These are phyloP conservation scores for Chloroceryle amazona DNA, from an alignment of 2,797 vertebrate genomes.

Conservation along the genomic window DNA sequence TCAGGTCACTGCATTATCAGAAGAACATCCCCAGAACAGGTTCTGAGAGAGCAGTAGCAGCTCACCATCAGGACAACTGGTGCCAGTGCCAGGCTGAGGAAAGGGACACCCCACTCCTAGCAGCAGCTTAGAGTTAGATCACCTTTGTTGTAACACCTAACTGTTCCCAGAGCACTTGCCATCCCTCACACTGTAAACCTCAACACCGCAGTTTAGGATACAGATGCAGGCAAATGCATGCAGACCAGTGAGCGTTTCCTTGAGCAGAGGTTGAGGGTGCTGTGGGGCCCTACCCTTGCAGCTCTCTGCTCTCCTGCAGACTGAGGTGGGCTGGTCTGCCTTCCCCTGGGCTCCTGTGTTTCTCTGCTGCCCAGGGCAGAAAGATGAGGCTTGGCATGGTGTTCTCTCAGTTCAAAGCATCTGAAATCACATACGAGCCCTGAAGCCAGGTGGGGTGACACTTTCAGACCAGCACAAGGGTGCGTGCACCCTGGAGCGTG, in stretches of 20 bases:
- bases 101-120: not conserved
- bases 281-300: fast-evolving
- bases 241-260: fast-evolving
- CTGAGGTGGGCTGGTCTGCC: not conserved
- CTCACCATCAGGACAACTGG: not conserved
- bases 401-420: not conserved
- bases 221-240: not conserved
- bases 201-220: not conserved
- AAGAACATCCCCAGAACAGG: not conserved
- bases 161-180: not conserved
- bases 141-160: fast-evolving
- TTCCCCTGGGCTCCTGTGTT: fast-evolving
- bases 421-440: fast-evolving
- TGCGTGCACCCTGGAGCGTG: fast-evolving
- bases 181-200: not conserved
- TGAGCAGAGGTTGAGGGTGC: not conserved
- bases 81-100: not conserved
- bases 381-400: fast-evolving
- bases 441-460: not conserved
- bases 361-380: not conserved
- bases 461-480: not conserved
- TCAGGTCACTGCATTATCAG: not conserved
- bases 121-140: not conserved
- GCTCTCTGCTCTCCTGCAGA: not conserved
- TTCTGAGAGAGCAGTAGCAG: not conserved